Evolutionary conservation across 2,797 vertebrate species (phyloP).

Genomic region (Urosaurus nigricauda): DNA sequence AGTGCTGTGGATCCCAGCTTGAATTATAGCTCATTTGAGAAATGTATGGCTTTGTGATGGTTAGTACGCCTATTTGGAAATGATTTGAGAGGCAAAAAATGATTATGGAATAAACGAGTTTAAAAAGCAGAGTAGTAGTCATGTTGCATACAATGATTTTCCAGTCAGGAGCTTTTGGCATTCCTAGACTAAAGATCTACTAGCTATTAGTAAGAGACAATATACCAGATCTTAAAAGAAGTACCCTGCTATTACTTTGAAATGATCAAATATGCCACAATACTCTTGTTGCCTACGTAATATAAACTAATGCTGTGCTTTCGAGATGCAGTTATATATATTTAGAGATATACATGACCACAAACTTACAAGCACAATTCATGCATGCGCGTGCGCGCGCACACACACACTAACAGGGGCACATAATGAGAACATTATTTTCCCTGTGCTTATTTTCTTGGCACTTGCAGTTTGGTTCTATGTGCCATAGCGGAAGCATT

Average conservation of each 20-base stretch:
- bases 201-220: conserved; percentile 50
- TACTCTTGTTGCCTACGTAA: conserved; percentile 61
- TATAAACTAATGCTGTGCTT: conserved; percentile 54
- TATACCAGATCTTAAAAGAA: conserved; percentile 48
- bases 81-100: conserved; percentile 30
- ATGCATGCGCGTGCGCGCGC: conserved; percentile 52
- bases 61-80: conserved; percentile 30
- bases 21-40: conserved; percentile 37
- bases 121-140: conserved; percentile 33
- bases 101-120: conserved; percentile 41
- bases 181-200: conserved; percentile 56
- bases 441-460: conserved; percentile 77
- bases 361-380: conserved; percentile 43
- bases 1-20: background rate
- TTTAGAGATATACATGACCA: conserved; percentile 51
- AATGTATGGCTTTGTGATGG: conserved; percentile 29
- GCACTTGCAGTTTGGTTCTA: conserved; percentile 79
- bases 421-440: conserved; percentile 72
- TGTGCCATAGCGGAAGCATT: conserved; percentile 83
- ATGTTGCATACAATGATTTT: conserved; percentile 23
- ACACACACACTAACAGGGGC: conserved; percentile 54
- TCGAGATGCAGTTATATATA: conserved; percentile 42
- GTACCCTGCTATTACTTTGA: conserved; percentile 43
- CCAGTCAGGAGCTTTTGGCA: conserved; percentile 57
- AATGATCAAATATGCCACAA: conserved; percentile 43